Conservation (phyloP, 1,140 invertebrate genomes). For the Chironomus tepperi region DNA sequence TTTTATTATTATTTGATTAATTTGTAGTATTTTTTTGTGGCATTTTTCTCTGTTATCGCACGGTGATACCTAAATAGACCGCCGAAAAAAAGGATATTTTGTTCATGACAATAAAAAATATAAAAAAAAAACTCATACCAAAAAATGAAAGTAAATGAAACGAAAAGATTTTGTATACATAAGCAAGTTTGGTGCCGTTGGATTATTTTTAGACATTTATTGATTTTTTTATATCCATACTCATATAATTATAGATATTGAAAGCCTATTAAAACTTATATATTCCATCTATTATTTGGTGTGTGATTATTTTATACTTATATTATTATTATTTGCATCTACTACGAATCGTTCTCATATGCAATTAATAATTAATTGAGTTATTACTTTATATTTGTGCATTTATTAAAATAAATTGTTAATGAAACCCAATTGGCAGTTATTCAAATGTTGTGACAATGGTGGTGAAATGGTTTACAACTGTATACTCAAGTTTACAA, state of each 20-base stretch:
- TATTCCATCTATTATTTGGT: neutral
- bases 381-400: neutral
- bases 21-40: neutral
- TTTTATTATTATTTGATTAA: too few species aligned
- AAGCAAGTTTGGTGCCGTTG: constrained; percentile 5
- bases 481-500: too few species aligned
- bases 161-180: neutral
- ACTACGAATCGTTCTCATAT: neutral
- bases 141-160: neutral
- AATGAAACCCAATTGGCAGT: too few species aligned
- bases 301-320: neutral
- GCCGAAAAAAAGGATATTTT: neutral
- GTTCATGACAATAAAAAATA: neutral
- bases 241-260: neutral
- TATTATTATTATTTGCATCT: neutral
- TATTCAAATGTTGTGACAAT: too few species aligned
- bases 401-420: too few species aligned
- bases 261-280: constrained; percentile 2
- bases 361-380: neutral
- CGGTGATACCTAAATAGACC: too few species aligned
- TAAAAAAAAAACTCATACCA: neutral
- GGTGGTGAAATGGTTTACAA: too few species aligned
- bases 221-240: neutral
- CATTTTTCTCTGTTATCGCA: neutral
- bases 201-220: constrained; percentile 7